phyloP scores from a whole-genome alignment of 2,797 vertebrate genomes.

The Xyrichtys novacula region DNA sequence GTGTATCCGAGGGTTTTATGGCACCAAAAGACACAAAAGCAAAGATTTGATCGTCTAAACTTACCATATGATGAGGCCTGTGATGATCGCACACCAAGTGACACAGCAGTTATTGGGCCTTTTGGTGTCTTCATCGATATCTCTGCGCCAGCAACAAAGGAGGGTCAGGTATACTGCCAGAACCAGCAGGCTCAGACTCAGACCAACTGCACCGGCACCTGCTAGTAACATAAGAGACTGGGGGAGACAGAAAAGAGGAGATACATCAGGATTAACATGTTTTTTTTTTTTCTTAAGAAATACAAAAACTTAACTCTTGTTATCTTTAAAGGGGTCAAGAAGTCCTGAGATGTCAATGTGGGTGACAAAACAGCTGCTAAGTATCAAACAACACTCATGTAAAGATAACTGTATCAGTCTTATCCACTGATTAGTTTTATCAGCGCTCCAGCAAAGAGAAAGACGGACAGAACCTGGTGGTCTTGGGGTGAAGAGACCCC shows the following conservation, averaged over 20 bases:
- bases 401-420: constrained; percentile 22
- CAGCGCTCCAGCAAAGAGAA: constrained; percentile 7
- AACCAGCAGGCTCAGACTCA: constrained; percentile 90
- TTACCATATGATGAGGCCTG: constrained; percentile 94
- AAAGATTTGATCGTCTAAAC: constrained; percentile 50
- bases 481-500: constrained; percentile 12
- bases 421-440: constrained; percentile 28
- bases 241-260: background rate
- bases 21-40: background rate
- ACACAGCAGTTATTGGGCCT: constrained; percentile 86
- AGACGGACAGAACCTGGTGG: background rate
- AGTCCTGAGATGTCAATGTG: constrained; percentile 18
- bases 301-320: background rate
- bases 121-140: constrained; percentile 86
- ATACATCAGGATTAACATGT: background rate
- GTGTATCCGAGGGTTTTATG: background rate
- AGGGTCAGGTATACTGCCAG: constrained; percentile 87
- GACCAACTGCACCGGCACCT: constrained; percentile 85
- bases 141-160: constrained; percentile 86
- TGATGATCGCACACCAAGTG: constrained; percentile 89
- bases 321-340: background rate
- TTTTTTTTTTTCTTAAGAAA: background rate
- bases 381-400: constrained; percentile 35
- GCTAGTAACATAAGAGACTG: constrained; percentile 92
- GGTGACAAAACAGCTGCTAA: constrained; percentile 37